Conservation (phyloP, 30 jellyfish, hydroid and myxozoan species). For the Morbakka virulenta region DNA sequence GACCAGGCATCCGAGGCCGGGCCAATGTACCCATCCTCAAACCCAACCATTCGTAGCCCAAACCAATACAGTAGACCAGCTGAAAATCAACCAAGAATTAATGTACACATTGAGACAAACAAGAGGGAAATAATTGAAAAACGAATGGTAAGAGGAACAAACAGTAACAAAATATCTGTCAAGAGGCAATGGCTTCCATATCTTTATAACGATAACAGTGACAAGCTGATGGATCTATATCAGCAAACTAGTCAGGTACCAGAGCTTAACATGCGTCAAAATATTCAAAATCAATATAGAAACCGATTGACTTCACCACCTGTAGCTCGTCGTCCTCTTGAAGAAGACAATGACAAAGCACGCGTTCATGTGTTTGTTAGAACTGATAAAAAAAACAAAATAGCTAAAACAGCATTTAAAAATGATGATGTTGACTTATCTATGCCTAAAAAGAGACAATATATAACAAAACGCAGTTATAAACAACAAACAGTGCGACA, state of each 20-base stretch:
- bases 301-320: no score
- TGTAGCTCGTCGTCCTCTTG: background rate
- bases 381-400: conserved; percentile 57
- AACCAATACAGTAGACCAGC: background rate
- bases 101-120: conserved; percentile 69
- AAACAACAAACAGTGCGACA: background rate
- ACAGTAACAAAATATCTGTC: no score
- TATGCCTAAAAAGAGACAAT: conserved; percentile 28
- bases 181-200: no score
- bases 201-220: no score
- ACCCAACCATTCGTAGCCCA: no score
- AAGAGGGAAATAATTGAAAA: conserved; percentile 39
- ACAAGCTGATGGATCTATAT: no score
- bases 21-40: background rate
- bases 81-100: conserved; percentile 44
- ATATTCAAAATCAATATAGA: no score
- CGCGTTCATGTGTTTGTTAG: conserved; percentile 56
- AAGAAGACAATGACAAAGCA: conserved; percentile 48
- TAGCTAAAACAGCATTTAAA: background rate
- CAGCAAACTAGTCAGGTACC: no score
- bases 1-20: conserved; percentile 94
- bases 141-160: no score
- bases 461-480: background rate
- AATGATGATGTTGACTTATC: background rate
- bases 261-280: no score